These are phyloP conservation scores for Chaetodon trifascialis DNA, from an alignment of 2,113 vertebrate species.

Conservation along the genomic window DNA sequence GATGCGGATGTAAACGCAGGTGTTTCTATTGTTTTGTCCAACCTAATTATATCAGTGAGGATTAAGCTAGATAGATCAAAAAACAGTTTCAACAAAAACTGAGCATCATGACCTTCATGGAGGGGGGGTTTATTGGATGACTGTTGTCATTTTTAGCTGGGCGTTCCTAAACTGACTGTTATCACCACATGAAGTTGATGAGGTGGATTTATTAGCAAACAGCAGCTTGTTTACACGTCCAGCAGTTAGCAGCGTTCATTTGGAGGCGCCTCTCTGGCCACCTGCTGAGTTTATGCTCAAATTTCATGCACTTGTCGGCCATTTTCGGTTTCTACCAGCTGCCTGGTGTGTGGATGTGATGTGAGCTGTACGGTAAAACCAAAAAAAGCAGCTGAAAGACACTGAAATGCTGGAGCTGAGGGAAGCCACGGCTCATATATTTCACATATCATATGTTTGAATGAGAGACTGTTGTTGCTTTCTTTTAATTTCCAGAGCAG, in stretches of 20 bases:
- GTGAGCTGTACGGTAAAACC: not conserved
- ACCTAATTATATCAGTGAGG: too few species aligned
- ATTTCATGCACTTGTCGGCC: too few species aligned
- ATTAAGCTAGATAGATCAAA: too few species aligned
- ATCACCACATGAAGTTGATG: not conserved
- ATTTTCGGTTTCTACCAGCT: not conserved
- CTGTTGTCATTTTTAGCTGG: not conserved
- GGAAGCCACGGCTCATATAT: too few species aligned
- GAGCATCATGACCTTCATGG: too few species aligned
- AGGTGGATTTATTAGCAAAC: not conserved
- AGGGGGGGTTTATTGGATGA: too few species aligned
- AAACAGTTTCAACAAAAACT: too few species aligned
- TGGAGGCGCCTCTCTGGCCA: too few species aligned
- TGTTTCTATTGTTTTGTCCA: not conserved
- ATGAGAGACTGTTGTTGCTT: not conserved
- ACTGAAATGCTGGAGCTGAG: not conserved
- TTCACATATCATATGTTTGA: not conserved
- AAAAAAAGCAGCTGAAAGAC: not conserved
- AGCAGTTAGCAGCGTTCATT: too few species aligned
- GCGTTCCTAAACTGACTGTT: not conserved
- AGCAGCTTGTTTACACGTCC: too few species aligned
- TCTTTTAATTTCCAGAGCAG: not conserved
- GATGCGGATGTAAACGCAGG: too few species aligned
- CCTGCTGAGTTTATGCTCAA: too few species aligned
- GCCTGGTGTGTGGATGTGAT: not conserved